These are phyloP conservation scores for Microhierax caerulescens DNA, from an alignment of 2,797 vertebrate genomes.

Conservation along the genomic window DNA sequence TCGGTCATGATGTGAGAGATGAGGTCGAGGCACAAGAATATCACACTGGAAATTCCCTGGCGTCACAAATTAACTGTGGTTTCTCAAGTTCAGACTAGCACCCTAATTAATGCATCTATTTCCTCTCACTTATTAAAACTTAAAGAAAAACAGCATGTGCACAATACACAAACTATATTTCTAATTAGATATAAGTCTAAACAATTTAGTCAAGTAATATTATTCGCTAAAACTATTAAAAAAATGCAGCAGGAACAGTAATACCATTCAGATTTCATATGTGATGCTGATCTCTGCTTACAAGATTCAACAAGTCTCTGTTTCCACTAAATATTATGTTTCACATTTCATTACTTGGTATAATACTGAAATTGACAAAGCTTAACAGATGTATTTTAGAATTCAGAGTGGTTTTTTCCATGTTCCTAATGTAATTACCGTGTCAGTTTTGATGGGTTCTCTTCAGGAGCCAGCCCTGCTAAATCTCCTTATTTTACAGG, in stretches of 20 bases:
- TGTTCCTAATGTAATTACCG: neutral
- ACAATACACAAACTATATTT: neutral
- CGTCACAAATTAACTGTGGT: neutral
- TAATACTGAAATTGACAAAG: neutral
- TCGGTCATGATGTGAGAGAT: neutral
- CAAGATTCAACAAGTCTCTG: neutral
- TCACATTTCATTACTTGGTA: constrained; percentile 3
- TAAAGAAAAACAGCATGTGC: neutral
- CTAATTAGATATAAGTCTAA: neutral
- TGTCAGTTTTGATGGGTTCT: neutral
- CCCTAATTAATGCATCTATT: constrained; percentile 2
- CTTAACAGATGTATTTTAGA: constrained; percentile 17
- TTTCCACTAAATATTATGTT: constrained; percentile 31
- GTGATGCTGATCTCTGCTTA: neutral
- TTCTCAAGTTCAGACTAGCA: constrained; percentile 8
- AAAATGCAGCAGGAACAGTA: neutral
- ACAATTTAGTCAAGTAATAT: neutral
- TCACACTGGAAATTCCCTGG: constrained; percentile 18
- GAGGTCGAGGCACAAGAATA: neutral
- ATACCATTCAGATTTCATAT: neutral
- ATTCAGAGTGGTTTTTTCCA: neutral
- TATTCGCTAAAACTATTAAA: neutral
- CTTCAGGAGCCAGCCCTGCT: neutral
- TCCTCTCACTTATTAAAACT: neutral
- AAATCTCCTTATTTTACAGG: neutral